Base-by-base conservation (phyloP, 2,888 invertebrate genomes). In the Nasonia oneida region DNA sequence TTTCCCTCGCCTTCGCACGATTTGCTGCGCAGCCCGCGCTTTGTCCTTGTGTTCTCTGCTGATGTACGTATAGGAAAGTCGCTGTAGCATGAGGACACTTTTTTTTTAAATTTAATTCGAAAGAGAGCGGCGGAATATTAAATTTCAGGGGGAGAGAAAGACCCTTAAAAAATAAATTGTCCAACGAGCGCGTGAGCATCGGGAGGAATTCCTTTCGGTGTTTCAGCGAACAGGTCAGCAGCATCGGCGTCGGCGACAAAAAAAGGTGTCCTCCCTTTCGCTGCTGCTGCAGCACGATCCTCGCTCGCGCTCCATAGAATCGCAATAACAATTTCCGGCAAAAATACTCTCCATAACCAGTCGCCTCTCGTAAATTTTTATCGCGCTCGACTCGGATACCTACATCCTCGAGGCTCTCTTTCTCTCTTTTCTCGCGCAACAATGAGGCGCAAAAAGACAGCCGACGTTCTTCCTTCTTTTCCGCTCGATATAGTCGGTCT, bases 301-400 rank as follows among this genome's bases (percentile, higher is more conserved):
- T 47, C 29, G 29, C 75, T 75, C 39, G 73, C 42, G 37, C 53
- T 53, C 53, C 70, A 33, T 67, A 74, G 83, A 85, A 81, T 85
- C 80, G 64, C 81, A 78, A 77, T 78, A 83, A 83, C 78, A 80
- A 80, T 84, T 80, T 80, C 70, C 67, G 70, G 75, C 18, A 23
- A 42, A 84, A 84, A 79, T 79, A 67, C 67, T 64, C 39, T 47
- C 73, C 39, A 74, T 61, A 74, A 70, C 61, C 33, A 50, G 61
- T 47, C 47, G 47, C 15, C 15, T 53, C 53, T 80, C 50, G 50
- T 15, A 73, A 84, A 84, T 80, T 84, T 75, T 74, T 75, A 79
- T 84, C 79, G 23, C 12, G 10, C n/a, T 8, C 18, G 47, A 53
- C 15, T 18, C 3, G 53, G 53, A 53, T 53, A 18, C 15, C 15